Conservation (phyloP, 2,888 invertebrate genomes). For the Poecilus cupreus region DNA sequence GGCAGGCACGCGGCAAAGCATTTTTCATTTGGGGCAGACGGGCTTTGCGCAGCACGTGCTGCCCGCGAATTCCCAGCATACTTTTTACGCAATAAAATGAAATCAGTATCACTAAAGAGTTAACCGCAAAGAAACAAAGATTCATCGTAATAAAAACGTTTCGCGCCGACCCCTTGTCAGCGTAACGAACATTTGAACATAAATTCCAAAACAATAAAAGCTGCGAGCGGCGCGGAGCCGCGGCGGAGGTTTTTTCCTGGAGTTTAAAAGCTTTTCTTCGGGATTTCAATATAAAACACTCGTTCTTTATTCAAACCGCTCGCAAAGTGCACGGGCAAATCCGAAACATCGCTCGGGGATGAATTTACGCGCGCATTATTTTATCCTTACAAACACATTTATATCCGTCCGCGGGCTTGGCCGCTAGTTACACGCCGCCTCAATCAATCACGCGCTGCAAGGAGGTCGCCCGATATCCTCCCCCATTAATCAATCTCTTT, state of each 20-base stretch:
- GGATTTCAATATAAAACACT: slow-evolving; percentile 58
- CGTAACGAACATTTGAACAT: slow-evolving; percentile 55
- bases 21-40: slow-evolving; percentile 47
- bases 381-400: slow-evolving; percentile 59
- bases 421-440: slow-evolving; percentile 52
- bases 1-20: slow-evolving; percentile 35
- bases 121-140: slow-evolving; percentile 58
- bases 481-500: slow-evolving; percentile 66
- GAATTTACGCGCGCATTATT: slow-evolving; percentile 58
- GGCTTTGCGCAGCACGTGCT: slow-evolving; percentile 12
- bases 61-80: slow-evolving; percentile 30
- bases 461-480: slow-evolving; percentile 63
- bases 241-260: slow-evolving; percentile 6
- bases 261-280: slow-evolving; percentile 52
- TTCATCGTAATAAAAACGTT: slow-evolving; percentile 57
- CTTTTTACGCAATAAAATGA: slow-evolving; percentile 52
- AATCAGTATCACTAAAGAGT: slow-evolving; percentile 53
- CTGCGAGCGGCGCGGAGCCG: not conserved
- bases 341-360: slow-evolving; percentile 58
- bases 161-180: slow-evolving; percentile 53
- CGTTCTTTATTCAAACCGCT: slow-evolving; percentile 53
- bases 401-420: slow-evolving; percentile 52
- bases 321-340: slow-evolving; percentile 35
- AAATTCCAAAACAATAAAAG: slow-evolving; percentile 58
- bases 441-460: slow-evolving; percentile 55